Evolutionary conservation across 2,797 vertebrate genomes (phyloP).

Genomic region (Semotilus atromaculatus): DNA sequence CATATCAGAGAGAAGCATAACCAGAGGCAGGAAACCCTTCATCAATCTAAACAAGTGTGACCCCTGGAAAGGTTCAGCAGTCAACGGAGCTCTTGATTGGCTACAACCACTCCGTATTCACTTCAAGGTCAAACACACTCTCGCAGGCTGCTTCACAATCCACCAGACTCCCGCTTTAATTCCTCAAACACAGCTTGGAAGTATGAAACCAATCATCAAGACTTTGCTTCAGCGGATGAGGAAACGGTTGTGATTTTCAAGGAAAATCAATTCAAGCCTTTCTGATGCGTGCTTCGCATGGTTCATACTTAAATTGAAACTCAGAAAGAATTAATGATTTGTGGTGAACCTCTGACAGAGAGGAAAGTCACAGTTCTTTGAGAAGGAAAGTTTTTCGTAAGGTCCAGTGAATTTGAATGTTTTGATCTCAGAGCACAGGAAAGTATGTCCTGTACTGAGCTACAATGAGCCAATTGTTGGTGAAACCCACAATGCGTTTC

Average conservation of each 20-base stretch:
- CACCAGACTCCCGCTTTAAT: conserved; percentile 18
- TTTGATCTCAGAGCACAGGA: conserved; percentile 42
- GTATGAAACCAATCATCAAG: conserved; percentile 44
- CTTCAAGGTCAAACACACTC: conserved; percentile 53
- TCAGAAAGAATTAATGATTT: conserved; percentile 30
- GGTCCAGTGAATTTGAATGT: conserved; percentile 37
- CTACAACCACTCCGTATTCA: conserved; percentile 49
- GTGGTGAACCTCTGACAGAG: conserved; percentile 25
- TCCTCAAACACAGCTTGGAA: conserved; percentile 26
- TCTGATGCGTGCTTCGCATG: neutral
- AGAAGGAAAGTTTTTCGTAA: neutral
- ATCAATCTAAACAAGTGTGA: conserved; percentile 50
- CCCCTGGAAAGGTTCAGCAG: conserved; percentile 44
- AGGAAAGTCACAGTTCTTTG: conserved; percentile 18
- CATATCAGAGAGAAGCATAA: conserved; percentile 44
- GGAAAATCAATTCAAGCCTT: conserved; percentile 36
- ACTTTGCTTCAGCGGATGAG: conserved; percentile 11
- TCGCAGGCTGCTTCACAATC: conserved; percentile 9
- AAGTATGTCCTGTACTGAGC: conserved; percentile 44
- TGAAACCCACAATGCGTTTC: conserved; percentile 56
- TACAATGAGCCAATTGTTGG: conserved; percentile 58
- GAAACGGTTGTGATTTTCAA: conserved; percentile 28
- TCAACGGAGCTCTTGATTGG: conserved; percentile 38
- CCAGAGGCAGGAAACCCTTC: conserved; percentile 44
- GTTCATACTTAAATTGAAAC: conserved; percentile 32